Base-by-base conservation (phyloP, 2,113 vertebrate genomes). In the Smithornis capensis region DNA sequence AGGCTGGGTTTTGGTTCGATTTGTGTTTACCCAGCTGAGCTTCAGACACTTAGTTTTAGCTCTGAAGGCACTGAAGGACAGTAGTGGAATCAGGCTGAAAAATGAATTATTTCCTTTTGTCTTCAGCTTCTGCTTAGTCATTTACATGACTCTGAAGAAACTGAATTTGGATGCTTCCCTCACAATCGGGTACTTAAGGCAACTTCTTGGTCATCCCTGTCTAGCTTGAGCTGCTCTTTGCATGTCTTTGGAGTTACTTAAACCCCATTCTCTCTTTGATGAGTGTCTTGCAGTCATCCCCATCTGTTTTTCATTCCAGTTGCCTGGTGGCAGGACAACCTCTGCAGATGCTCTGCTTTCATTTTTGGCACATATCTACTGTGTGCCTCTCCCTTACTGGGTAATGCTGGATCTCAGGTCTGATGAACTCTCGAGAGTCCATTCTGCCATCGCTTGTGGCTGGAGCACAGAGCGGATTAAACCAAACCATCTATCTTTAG, bases 51-150 rank as follows among this genome's bases (percentile, higher is more conserved):
- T 50, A 6, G 42, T 38, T 92, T 90, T 53, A 89, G 74, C 76
- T 93, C 62, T 80, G 71, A 80, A 75, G n/a, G 44, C 64, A 81
- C 49, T 84, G 69, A 91, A 90, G 85, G 38, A 59, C n/a, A n/a
- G 64, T 60, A 83, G 83, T 71, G 64, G 56, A 92, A 96, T 81
- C 8, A 82, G 65, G 14, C 31, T 90, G 55, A 60, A 89, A 90
- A 94, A 90, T 86, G 5, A 89, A 93, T 82, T 78, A 73, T 93
- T 87, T 96, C 64, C 47, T 90, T 92, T 78, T 87, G 57, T 92
- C 64, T 89, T 75, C 52, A 63, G 47, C 75, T 91, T 86, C 71
- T 87, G 38, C 64, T 77, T 90, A 52, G 9, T 7, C 49, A 31
- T 47, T 56, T 77, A 47, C 17, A 75, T 86, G 64, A 64, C 52